These are phyloP conservation scores for Tenrec ecaudatus DNA, from an alignment of 2,113 vertebrate species.

Conservation along the genomic window DNA sequence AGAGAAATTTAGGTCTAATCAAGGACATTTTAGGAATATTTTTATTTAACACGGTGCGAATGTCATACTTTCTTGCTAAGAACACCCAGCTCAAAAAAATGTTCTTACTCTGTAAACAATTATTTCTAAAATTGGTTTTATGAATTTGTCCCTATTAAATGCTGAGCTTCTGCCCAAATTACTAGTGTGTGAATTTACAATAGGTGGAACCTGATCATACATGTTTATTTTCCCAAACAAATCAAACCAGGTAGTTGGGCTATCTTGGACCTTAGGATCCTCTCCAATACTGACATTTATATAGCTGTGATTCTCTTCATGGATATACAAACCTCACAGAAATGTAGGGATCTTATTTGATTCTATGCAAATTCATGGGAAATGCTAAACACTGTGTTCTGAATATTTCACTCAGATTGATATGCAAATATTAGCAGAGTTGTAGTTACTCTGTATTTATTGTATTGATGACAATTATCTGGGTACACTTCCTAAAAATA, in stretches of 20 bases:
- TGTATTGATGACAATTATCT: conserved; percentile 61
- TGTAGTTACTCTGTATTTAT: conserved; percentile 53
- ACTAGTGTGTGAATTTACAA: not conserved
- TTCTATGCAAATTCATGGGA: not conserved
- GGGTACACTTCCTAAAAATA: conserved; percentile 41
- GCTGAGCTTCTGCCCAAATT: not conserved
- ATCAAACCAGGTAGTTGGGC: not conserved
- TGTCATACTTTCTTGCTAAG: not conserved
- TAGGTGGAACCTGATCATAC: not conserved
- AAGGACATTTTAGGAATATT: not conserved
- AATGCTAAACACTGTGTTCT: conserved; percentile 22
- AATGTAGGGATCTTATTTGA: conserved; percentile 23
- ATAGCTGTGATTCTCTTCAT: not conserved
- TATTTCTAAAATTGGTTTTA: not conserved
- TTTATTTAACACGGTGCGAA: not conserved
- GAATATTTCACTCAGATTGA: conserved; percentile 26
- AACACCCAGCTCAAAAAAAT: not conserved
- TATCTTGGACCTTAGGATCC: not conserved
- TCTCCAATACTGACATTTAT: conserved; percentile 28
- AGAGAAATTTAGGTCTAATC: not conserved
- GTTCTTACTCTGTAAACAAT: not conserved
- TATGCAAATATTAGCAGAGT: conserved; percentile 53
- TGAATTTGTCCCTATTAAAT: not conserved
- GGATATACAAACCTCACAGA: not conserved
- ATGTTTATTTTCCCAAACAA: not conserved